phyloP scores from a whole-genome alignment of 2,888 invertebrate genomes.

The Chrysina gloriosa region DNA sequence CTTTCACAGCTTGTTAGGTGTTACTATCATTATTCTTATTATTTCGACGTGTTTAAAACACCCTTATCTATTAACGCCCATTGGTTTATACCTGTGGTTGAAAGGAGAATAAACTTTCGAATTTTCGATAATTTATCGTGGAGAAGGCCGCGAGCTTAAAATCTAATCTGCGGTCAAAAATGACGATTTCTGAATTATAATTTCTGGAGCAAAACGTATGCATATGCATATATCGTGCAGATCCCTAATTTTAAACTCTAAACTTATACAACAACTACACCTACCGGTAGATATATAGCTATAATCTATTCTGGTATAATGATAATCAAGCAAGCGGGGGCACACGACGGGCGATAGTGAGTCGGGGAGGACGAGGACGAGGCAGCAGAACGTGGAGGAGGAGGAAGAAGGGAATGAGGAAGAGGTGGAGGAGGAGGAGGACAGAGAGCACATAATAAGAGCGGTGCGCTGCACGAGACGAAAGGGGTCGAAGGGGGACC shows the following conservation, averaged over 20 bases:
- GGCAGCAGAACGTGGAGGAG: conserved; percentile 9
- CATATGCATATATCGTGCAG: neutral
- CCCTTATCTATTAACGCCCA: no score
- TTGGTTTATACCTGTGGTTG: no score
- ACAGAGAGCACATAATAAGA: conserved; percentile 56
- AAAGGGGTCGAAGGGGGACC: conserved; percentile 22
- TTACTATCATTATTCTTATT: no score
- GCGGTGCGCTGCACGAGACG: conserved; percentile 44
- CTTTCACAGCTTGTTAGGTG: no score
- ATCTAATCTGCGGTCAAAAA: no score
- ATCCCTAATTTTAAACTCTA: conserved; percentile 24
- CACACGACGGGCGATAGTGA: conserved; percentile 40
- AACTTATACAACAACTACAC: conserved; percentile 26
- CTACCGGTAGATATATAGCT: conserved; percentile 46
- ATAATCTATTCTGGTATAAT: conserved; percentile 65
- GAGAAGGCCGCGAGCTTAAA: no score
- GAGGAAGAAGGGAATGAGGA: conserved; percentile 16
- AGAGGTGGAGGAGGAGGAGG: conserved; percentile 11
- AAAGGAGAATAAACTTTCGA: no score
- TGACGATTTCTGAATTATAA: no score
- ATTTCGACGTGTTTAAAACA: no score
- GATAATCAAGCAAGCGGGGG: conserved; percentile 63
- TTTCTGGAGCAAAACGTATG: no score
- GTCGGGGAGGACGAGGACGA: neutral
- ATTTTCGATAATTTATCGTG: no score